Base-by-base conservation (phyloP, 1,140 invertebrate species). In the Papilio helenus region DNA sequence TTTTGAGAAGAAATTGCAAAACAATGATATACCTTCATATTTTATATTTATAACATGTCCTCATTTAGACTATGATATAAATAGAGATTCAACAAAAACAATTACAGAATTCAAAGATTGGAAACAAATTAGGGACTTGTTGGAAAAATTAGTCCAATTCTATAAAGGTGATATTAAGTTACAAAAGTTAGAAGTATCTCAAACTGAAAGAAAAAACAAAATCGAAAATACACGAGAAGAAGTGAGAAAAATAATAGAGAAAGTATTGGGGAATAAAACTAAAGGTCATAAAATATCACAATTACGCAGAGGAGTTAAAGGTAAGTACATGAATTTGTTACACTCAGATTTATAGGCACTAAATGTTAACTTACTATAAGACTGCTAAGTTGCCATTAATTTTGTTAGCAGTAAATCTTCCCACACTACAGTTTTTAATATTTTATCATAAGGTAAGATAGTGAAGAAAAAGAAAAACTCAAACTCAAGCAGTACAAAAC, bases 51-150 rank as follows among this genome's bases (percentile, higher is more conserved):
- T 39, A 8, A 39, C 34, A 39, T 39, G 34, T 39, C 34, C 34
- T 39, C 7, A 93, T 74, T 90, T 86, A 79, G 95, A 95, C 81
- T 96, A 96, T 90, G 96, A 97, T 83, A 93, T 96, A 3, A 93
- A 89, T 61, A 90, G 95, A 82, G 95, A 95, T 79, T 91, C 94
- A 34, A 92, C 91, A 23, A 95, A 96, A 87, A 95, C 93, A 71
- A 80, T 95, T 34, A 90, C 97, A 20, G 96, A 96, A 90, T 97
- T 97, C 86, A 95, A 94, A 88, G 93, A 96, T 79, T 96, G 95
- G 95, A 89, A 95, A 46, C 80, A 89, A 72, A 85, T 97, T n/a
- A 88, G 92, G 16, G 88, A 90, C 74, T 92, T 95, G 68, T 82
- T 96, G 49, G 94, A 96, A 79, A 95, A 95, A 86, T 83, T 95